Percentiles rank a stretch among this genome's conserved stretches.
Conservation (phyloP, 2,888 invertebrate species). For the Troglohyphantes excavatus region DNA sequence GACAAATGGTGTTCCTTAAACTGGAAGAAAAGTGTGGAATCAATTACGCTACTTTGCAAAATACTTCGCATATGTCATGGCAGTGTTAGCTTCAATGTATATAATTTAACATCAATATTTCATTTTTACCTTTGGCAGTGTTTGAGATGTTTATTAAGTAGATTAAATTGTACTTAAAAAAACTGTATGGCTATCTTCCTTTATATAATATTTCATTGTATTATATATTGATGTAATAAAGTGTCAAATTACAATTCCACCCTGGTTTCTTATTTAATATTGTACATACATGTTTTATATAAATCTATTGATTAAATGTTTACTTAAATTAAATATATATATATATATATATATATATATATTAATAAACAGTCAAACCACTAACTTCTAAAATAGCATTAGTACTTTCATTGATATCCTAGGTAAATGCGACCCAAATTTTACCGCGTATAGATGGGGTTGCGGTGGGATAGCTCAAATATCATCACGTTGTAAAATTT, state of each 20-base stretch:
- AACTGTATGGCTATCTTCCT: conserved; percentile 5
- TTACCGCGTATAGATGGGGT: too few relatives aligned
- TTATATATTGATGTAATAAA: conserved; percentile 43
- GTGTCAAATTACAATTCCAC: neutral
- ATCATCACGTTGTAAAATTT: too few relatives aligned
- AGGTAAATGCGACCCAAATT: too few relatives aligned
- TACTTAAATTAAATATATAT: too few relatives aligned
- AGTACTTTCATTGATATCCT: too few relatives aligned
- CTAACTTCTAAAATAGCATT: too few relatives aligned
- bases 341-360: too few relatives aligned
- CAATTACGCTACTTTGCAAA: neutral
- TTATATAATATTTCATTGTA: conserved; percentile 20
- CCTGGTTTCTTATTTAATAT: neutral
- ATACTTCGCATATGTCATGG: neutral
- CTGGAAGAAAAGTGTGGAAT: neutral
- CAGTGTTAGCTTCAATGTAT: conserved; percentile 1
- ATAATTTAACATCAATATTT: neutral
- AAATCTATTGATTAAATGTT: too few relatives aligned
- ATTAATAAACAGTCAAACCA: too few relatives aligned
- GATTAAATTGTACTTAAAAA: conserved; percentile 17
- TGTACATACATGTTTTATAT: too few relatives aligned
- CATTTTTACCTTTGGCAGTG: conserved; percentile 14
- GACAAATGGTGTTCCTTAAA: neutral
- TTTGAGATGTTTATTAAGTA: neutral
- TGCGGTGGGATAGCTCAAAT: too few relatives aligned